Evolutionary conservation across 2,888 invertebrate species (phyloP), one percentile per base, ranked within the genome.

Genomic region (Drosophila ezoana): DNA sequence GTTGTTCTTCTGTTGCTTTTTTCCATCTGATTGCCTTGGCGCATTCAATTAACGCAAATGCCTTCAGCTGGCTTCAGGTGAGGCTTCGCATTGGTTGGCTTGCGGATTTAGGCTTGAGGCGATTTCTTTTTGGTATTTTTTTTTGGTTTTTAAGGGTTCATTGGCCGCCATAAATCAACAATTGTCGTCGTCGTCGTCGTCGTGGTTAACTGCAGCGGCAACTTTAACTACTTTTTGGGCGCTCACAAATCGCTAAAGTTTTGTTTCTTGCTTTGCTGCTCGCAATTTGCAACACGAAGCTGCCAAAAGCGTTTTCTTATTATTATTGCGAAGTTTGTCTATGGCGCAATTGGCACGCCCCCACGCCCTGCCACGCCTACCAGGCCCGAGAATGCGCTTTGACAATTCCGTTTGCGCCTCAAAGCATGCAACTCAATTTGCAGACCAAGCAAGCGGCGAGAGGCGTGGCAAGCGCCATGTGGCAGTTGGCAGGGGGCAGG

Each of bases 201-300:
- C 43, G 40, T 43, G 58, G 68, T 68, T 64, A 67, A 67, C 85
- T 66, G 81, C 69, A 78, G 70, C 56, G 72, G 59, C 72, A 82
- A 83, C 61, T 78, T 76, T 78, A 81, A 78, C 80, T 69, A 73
- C 77, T 81, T 79, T 80, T 67, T 65, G 75, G 79, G 69, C 67
- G 82, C 76, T 80, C 72, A 65, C 81, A 81, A 81, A 81, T 83
- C 81, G 86, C 53, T 65, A 72, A 82, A 83, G 70, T 79, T 81
- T 65, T 54, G 63, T 43, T 40, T 16, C 16, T 37, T 41, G 28
- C 52, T 13, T 13, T 13, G 56, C 57, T 63, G 32, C 69, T 76
- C 63, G 80, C 85, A 85, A 85, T 84, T 87, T 85, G 73, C 85
- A 73, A 80, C 85, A 85, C 85, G 87, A 80, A 85, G 61, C 77